Evolutionary conservation across 2,797 vertebrate species (phyloP).

Genomic region (Amazonetta brasiliensis): DNA sequence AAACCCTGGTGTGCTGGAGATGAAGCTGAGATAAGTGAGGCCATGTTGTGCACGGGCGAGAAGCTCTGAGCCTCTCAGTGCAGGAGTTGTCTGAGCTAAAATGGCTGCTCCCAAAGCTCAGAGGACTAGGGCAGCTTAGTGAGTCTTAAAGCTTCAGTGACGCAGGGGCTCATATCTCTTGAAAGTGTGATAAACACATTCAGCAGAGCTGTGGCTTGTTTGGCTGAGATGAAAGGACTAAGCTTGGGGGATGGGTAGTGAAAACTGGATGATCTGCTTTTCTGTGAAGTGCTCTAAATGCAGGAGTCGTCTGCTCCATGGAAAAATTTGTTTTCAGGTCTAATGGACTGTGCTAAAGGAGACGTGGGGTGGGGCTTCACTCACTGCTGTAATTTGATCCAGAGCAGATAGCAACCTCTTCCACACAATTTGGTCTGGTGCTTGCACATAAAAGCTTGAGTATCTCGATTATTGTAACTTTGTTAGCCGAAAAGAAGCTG

Average conservation of each 20-base stretch:
- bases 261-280: conserved; percentile 83
- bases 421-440: conserved; percentile 83
- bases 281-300: conserved; percentile 85
- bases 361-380: conserved; percentile 91
- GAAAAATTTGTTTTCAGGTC: conserved; percentile 91
- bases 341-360: conserved; percentile 89
- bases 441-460: conserved; percentile 80
- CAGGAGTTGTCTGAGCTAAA: conserved; percentile 89
- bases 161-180: conserved; percentile 87
- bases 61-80: conserved; percentile 82
- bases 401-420: conserved; percentile 93
- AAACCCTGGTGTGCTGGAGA: conserved; percentile 79
- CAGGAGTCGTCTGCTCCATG: conserved; percentile 88
- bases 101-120: conserved; percentile 97
- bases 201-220: conserved; percentile 88
- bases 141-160: conserved; percentile 91
- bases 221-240: conserved; percentile 85
- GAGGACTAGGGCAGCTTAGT: conserved; percentile 93
- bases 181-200: conserved; percentile 92
- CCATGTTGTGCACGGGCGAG: conserved; percentile 92
- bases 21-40: conserved; percentile 90
- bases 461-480: conserved; percentile 81
- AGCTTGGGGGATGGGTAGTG: conserved; percentile 81
- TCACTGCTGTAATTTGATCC: conserved; percentile 94
- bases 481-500: conserved; percentile 77